Conservation (phyloP, 1,140 invertebrate genomes). For the Metaphire vulgaris region DNA sequence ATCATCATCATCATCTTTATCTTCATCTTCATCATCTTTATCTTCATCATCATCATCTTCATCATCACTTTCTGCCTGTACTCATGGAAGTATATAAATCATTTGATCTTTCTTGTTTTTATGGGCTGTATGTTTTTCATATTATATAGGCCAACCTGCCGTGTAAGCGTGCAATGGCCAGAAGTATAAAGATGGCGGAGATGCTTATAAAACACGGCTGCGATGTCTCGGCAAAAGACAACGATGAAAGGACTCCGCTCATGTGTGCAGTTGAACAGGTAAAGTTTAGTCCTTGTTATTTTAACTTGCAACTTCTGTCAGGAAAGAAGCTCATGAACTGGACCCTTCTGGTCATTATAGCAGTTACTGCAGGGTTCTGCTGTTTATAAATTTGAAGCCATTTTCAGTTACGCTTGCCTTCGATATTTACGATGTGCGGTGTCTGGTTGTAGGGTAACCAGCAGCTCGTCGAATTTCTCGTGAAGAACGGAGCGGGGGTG, state of each 20-base stretch:
- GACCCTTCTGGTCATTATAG: too few relatives aligned
- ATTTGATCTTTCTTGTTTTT: neutral
- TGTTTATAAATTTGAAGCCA: too few relatives aligned
- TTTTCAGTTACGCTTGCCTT: too few relatives aligned
- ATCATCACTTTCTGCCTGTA: neutral
- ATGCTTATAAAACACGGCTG: conserved; percentile 38
- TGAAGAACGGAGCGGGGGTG: neutral
- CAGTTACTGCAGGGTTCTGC: too few relatives aligned
- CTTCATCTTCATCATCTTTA: neutral
- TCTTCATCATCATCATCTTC: neutral
- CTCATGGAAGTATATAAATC: neutral
- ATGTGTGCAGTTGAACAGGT: conserved; percentile 52
- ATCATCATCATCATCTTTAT: neutral
- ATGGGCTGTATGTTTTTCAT: neutral
- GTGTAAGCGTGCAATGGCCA: neutral
- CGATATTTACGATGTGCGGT: too few relatives aligned
- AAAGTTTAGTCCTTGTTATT: conserved; percentile 41
- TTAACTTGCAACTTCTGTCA: too few relatives aligned
- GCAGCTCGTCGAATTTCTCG: neutral
- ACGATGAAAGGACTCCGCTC: conserved; percentile 54
- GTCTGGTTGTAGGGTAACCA: conserved; percentile 1
- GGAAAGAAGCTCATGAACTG: too few relatives aligned
- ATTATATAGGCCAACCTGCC: neutral
- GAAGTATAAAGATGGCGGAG: conserved; percentile 10
- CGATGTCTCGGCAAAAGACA: conserved; percentile 49